Base-by-base conservation (phyloP, 2,113 vertebrate genomes). In the Gymnobelideus leadbeateri region DNA sequence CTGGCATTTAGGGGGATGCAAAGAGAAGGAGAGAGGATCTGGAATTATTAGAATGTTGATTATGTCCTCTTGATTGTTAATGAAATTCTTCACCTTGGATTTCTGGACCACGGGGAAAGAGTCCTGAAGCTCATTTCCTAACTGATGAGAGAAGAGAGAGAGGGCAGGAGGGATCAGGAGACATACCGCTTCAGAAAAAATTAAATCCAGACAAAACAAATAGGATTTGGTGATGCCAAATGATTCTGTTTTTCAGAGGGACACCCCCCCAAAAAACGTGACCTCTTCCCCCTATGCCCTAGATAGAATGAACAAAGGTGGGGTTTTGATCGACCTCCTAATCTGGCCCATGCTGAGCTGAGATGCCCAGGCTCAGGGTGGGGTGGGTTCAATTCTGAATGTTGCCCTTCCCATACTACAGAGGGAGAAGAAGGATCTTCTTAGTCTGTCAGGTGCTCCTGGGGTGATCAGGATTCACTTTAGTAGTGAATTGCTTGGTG, bases 41-140 rank as follows among this genome's bases (percentile, higher is more conserved):
- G 91, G 96, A 97, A 97, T 97, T 97, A 97, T 98, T 97, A 97
- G 96, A 97, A 97, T 97, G 98, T 97, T 98, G 98, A 98, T 98
- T 98, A 97, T 97, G 96, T 97, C 97, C 98, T 98, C 96, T 97
- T 97, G 98, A 98, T 97, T 97, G 97, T 98, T 97, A 98, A 98
- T 98, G 97, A 98, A 98, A 97, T 98, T 97, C 97, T 97, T 98
- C 98, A 98, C 97, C 97, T 97, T 97, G 97, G 95, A 93, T 97
- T 98, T 96, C 96, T 97, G 97, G 97, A 97, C 97, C 37, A 93
- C 96, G 93, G 94, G 98, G 93, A 98, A 97, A 96, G 95, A 84
- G 97, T 97, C 96, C 95, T 0, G 26, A 96, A 98, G 97, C 97
- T 97, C 97, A 97, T 97, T 97, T 97, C 97, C 94, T 97, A 28